A percentile compares a stretch with the other conserved stretches of the same genome.
Conservation (phyloP, 2,888 invertebrate species). For the Argyra leucocephala region DNA sequence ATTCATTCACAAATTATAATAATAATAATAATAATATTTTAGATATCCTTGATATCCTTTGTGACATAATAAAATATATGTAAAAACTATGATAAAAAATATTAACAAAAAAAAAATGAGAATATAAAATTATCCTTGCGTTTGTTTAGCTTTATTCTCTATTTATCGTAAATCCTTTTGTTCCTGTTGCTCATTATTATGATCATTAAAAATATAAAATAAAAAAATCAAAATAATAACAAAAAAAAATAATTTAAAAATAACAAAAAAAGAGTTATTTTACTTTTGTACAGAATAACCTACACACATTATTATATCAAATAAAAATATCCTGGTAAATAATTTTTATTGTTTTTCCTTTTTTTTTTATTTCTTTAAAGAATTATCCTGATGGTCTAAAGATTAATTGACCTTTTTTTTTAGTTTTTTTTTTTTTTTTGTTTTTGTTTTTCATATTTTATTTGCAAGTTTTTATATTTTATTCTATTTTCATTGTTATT, state of each 20-base stretch:
- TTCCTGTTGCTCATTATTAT: conserved; percentile 4
- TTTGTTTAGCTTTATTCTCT: not conserved
- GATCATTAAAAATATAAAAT: not conserved
- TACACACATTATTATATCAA: too few relatives aligned
- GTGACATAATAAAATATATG: not conserved
- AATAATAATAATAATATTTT: not conserved
- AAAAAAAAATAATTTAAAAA: too few relatives aligned
- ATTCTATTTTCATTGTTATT: not conserved
- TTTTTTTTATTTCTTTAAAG: too few relatives aligned
- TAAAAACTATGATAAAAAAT: not conserved
- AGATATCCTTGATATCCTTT: conserved; percentile 5
- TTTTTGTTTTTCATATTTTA: not conserved
- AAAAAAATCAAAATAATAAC: not conserved
- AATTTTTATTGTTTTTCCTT: too few relatives aligned
- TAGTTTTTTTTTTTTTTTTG: too few relatives aligned
- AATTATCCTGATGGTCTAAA: not conserved
- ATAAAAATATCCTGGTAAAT: too few relatives aligned
- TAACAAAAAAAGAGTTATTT: too few relatives aligned
- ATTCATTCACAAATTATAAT: not conserved
- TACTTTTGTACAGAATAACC: too few relatives aligned
- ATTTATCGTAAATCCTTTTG: conserved; percentile 1
- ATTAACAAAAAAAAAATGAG: too few relatives aligned
- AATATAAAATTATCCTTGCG: too few relatives aligned
- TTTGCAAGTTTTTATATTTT: not conserved
- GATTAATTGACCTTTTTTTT: conserved; percentile 2